Conservation (phyloP, 2,888 invertebrate genomes). For the Pegoplata infirma region DNA sequence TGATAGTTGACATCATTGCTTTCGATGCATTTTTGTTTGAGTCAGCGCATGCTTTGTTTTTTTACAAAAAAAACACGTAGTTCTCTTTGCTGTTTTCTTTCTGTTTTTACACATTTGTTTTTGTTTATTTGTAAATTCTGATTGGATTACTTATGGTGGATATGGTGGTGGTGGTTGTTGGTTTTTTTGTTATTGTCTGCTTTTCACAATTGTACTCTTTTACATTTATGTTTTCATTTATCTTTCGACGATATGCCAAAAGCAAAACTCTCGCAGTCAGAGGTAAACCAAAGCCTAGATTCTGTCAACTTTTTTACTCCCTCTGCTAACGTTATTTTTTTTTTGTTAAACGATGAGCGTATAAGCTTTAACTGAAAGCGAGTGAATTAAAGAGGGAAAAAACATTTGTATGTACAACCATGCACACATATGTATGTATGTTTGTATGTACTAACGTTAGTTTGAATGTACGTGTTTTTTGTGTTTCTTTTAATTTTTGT, state of each 20-base stretch:
- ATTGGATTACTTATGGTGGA: slow-evolving; percentile 33
- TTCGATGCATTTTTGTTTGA: slow-evolving; percentile 2
- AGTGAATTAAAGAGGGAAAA: neutral
- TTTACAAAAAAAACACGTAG: neutral
- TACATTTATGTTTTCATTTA: neutral
- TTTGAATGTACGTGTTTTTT: slow-evolving; percentile 8
- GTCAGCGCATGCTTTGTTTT: slow-evolving; percentile 17
- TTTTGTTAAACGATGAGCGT: neutral
- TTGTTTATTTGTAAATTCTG: slow-evolving; percentile 22
- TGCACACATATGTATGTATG: neutral
- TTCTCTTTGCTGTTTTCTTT: neutral
- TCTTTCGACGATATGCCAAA: no score
- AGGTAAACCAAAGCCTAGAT: neutral
- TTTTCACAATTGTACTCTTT: neutral
- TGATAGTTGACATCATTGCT: neutral
- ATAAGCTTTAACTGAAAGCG: neutral
- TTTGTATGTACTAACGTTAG: neutral
- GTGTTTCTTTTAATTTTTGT: slow-evolving; percentile 19
- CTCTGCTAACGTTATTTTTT: slow-evolving; percentile 4
- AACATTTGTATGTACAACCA: neutral
- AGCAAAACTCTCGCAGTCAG: neutral
- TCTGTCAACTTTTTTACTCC: neutral
- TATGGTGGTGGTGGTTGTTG: slow-evolving; percentile 34
- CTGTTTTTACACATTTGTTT: neutral
- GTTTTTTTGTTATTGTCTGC: slow-evolving; percentile 1